Evolutionary conservation across 2,113 vertebrate species (phyloP), one percentile per base, ranked within the genome.

Genomic region (Aegotheles bennettii): DNA sequence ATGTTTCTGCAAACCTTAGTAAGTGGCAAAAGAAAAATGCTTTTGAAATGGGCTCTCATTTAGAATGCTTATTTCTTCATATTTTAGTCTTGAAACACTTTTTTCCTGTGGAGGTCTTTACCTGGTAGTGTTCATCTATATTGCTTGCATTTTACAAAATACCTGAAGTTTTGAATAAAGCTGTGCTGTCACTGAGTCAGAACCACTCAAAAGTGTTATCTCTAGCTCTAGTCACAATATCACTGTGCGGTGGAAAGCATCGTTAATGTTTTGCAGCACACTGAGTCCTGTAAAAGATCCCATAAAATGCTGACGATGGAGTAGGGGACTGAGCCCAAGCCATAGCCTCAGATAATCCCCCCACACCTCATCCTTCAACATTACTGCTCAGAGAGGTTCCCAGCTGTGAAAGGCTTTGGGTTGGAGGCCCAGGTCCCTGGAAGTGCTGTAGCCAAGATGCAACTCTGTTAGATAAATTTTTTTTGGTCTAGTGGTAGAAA

Each of bases 1-100:
- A 33, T 94, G 91, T 87, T 96, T 95, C 94, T 95, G 78, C 90
- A 94, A 91, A 95, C 76, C 53, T 93, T 81, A 86, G 2, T 77
- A 92, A 94, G 59, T 86, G 83, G 80, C 4, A 0, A 63, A 73
- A 84, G 78, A 96, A 95, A 95, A 94, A 89, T 64, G 79, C 54
- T 68, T 92, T 90, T 84, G 82, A 88, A 93, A 95, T 71, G 59
- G 13, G n/a, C 40, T 20, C 28, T 64, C 48, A 38, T 89, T 86
- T 84, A 43, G 47, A 83, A 38, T 56, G 51, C 47, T 83, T 59
- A 23, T 70, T 86, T 84, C 82, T 81, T 88, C 40, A 21, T 56
- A 29, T 56, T 88, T 80, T 33, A 82, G 54, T 71, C 73, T 71
- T 79, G 47, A 70, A 70, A 33, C 23, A 8, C 21, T 76, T 73